Conservation (phyloP, 2,797 vertebrate genomes). For the Galagoides demidoff region DNA sequence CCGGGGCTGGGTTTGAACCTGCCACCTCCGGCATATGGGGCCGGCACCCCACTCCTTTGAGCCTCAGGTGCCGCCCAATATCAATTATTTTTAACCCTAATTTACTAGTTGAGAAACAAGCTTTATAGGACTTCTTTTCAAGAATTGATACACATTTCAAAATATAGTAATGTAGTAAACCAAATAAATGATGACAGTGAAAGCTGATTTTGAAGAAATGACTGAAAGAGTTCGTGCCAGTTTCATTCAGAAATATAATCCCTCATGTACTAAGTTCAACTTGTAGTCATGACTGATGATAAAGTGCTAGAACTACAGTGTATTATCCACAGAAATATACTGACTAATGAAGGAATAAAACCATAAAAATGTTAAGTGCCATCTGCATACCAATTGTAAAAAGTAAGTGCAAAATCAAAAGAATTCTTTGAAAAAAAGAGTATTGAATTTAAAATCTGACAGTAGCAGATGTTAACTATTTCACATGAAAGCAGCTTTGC, state of each 20-base stretch:
- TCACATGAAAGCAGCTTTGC: neutral
- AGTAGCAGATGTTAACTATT: constrained; percentile 10
- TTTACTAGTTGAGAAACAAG: neutral
- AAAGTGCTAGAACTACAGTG: neutral
- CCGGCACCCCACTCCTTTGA: no score
- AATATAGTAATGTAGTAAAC: neutral
- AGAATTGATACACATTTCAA: constrained; percentile 33
- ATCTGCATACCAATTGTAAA: neutral
- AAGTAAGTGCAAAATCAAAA: constrained; percentile 34
- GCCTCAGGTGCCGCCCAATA: no score
- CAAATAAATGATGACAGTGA: neutral
- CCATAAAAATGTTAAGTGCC: neutral
- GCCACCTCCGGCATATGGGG: no score
- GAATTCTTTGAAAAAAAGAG: constrained; percentile 21
- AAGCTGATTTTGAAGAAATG: constrained; percentile 29
- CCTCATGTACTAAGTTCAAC: neutral
- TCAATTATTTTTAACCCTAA: constrained; percentile 22
- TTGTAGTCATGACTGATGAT: neutral
- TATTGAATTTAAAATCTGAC: neutral
- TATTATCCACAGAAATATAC: neutral
- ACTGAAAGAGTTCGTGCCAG: neutral
- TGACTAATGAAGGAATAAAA: neutral
- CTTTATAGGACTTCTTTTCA: neutral
- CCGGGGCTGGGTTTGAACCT: no score
- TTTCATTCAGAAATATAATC: constrained; percentile 2